Conservation (phyloP, 2,888 invertebrate species). For the Baronia brevicornis region DNA sequence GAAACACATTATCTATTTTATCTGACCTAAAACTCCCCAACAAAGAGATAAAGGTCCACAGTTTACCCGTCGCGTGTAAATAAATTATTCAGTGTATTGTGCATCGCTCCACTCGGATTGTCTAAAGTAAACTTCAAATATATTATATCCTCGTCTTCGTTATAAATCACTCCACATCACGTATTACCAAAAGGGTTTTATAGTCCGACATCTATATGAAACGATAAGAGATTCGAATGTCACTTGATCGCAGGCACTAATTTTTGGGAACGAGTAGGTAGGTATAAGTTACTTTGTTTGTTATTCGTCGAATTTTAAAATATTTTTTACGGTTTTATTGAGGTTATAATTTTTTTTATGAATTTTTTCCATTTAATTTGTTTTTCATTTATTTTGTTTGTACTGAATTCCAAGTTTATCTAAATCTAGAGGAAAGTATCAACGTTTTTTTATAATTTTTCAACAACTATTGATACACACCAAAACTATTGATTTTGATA, state of each 20-base stretch:
- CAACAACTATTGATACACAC: no score
- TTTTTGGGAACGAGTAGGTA: conserved; percentile 2
- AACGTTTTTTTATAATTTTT: no score
- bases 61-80: conserved; percentile 59
- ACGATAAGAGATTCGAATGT: conserved; percentile 50
- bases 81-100: conserved; percentile 65
- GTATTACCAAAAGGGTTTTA: conserved; percentile 59
- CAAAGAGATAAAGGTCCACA: conserved; percentile 65
- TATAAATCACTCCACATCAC: conserved; percentile 62
- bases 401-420: no score
- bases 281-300: neutral
- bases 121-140: conserved; percentile 61
- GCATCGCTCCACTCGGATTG: conserved; percentile 40
- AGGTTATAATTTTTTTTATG: no score
- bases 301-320: no score
- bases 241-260: conserved; percentile 8
- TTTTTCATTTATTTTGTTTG: no score
- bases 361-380: no score
- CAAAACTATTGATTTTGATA: no score
- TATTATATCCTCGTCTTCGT: conserved; percentile 43
- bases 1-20: conserved; percentile 66
- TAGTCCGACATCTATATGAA: conserved; percentile 41
- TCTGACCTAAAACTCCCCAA: conserved; percentile 58
- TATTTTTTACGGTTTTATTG: no score
- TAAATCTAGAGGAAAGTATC: no score